Percentiles rank a stretch among this genome's conserved stretches.
Conservation (phyloP, 1,140 invertebrate genomes). For the Heliconius himera region DNA sequence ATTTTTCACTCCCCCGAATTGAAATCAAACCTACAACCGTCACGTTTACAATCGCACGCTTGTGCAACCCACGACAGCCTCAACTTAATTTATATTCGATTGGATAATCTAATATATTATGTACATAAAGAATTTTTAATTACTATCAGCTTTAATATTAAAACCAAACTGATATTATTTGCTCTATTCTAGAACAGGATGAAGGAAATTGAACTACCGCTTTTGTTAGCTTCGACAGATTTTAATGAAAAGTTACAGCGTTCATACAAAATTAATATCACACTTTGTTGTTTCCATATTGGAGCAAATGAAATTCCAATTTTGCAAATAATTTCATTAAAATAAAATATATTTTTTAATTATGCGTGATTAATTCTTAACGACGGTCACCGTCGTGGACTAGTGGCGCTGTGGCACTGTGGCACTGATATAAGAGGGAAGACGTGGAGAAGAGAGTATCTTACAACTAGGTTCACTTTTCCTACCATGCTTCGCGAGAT, state of each 20-base stretch:
- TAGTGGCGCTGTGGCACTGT: too few species aligned
- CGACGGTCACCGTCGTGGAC: too few species aligned
- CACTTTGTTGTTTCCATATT: background rate
- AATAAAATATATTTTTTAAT: background rate
- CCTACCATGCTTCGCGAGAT: too few species aligned
- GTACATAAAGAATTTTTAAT: background rate
- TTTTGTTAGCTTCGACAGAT: slow-evolving; percentile 8
- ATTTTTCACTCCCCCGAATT: too few species aligned
- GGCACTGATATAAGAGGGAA: too few species aligned
- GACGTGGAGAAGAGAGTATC: too few species aligned
- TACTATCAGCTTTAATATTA: background rate
- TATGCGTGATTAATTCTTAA: background rate
- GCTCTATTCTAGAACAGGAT: background rate
- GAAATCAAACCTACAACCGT: too few species aligned
- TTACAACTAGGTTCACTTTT: too few species aligned
- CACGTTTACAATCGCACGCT: too few species aligned
- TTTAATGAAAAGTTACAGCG: slow-evolving; percentile 11
- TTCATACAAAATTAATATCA: slow-evolving; percentile 9
- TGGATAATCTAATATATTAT: too few species aligned
- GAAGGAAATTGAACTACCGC: slow-evolving; percentile 10
- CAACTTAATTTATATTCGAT: too few species aligned
- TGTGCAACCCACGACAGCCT: too few species aligned
- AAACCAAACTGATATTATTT: background rate
- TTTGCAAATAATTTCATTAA: slow-evolving; percentile 2
- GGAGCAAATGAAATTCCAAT: background rate